A percentile compares a stretch with the other conserved stretches of the same genome.
These are phyloP conservation scores for Tringa solitaria DNA, from an alignment of 2,113 vertebrate genomes.

Conservation along the genomic window DNA sequence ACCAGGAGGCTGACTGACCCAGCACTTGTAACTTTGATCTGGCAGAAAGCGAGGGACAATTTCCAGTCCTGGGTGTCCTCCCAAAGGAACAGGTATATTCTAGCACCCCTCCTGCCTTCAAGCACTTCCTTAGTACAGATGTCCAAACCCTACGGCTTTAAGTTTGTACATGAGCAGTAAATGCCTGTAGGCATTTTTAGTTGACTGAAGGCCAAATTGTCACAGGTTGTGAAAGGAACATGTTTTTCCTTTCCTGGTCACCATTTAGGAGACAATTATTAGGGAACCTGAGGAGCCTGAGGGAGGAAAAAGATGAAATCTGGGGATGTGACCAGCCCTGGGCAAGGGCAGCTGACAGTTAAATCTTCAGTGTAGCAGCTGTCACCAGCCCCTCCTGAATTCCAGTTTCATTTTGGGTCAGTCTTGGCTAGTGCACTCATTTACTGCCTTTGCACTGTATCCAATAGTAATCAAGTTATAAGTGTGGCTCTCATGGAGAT, in stretches of 20 bases:
- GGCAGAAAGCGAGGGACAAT: neutral
- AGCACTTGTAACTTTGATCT: neutral
- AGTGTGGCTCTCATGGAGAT: neutral
- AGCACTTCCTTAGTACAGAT: neutral
- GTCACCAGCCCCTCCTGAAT: neutral
- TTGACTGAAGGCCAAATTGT: neutral
- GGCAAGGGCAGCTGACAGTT: neutral
- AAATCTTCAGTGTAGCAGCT: neutral
- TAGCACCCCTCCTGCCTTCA: neutral
- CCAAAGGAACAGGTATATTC: neutral
- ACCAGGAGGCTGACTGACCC: neutral
- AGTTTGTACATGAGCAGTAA: neutral
- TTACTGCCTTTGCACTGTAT: neutral
- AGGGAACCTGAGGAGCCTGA: neutral
- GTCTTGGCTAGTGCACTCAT: neutral
- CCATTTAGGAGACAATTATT: neutral
- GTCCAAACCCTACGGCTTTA: neutral
- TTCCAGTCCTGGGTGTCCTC: neutral
- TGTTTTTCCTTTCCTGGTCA: neutral
- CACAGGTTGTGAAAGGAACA: neutral
- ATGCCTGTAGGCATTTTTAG: neutral
- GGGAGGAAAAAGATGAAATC: neutral
- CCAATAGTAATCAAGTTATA: neutral
- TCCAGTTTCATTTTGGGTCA: neutral
- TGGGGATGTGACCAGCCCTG: neutral